Base-by-base conservation (phyloP, 2,113 vertebrate genomes). In the Haemorhous mexicanus region DNA sequence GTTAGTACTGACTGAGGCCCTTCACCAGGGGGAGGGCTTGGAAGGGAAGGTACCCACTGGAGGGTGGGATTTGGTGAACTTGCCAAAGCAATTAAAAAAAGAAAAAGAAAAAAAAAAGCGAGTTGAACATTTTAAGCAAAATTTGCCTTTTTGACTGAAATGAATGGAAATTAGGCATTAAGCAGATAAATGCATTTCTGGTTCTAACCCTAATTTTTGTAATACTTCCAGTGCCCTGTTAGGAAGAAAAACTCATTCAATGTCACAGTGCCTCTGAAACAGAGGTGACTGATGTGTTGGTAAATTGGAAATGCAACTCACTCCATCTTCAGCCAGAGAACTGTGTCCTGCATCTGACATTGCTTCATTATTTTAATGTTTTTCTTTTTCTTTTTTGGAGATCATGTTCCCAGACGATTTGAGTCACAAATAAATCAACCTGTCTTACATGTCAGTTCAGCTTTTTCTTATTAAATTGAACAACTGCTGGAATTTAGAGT, bases 381-480 rank as follows among this genome's bases (percentile, higher is more conserved):
- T 91, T 79, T 67, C 22, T 79, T 80, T 66, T 84, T 81, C 7
- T 43, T 62, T 78, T 93, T 83, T 88, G 35, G 64, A 95, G 59
- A 50, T 89, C 4, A 3, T 46, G n/a, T 49, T 93, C 56, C 56
- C 19, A 9, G 50, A 41, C 64, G 89, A 56, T 86, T 72, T 89
- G 75, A 95, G 56, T 59, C 61, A 84, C 26, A 55, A 56, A 93
- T 89, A 96, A 92, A 94, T 93, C 82, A 92, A 77, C 12, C 9
- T 88, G 59, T 69, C 62, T 93, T 88, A 75, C 59, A 35, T 93
- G 81, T 87, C 39, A 55, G 11, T 20, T 62, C 50, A 74, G 37
- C 73, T 91, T 88, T 79, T 44, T 44, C 49, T 50, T 68, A 78
- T 93, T 95, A 87, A 87, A 92, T 90, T 82, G 52, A 78, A 78